phyloP scores from a whole-genome alignment of 2,888 invertebrate species.

The Argyra leucocephala region DNA sequence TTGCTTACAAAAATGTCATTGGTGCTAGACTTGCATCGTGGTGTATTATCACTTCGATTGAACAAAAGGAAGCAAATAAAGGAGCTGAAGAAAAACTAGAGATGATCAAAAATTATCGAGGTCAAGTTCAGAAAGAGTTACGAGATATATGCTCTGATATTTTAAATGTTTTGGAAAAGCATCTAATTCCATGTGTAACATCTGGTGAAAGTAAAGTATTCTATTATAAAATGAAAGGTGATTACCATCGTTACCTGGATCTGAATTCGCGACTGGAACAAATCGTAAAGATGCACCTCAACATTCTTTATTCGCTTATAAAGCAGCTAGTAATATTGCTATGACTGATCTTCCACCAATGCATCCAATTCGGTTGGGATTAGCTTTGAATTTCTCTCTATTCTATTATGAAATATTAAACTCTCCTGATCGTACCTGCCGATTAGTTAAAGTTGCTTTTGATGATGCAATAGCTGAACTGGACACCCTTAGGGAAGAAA shows the following conservation, averaged over 20 bases:
- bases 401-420: constrained; percentile 99
- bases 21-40: constrained; percentile 95
- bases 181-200: constrained; percentile 86
- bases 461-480: constrained; percentile 98
- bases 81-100: constrained; percentile 86
- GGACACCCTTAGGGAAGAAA: constrained; percentile 95
- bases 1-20: constrained; percentile 98
- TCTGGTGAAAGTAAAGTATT: constrained; percentile 96
- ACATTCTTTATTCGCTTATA: constrained; percentile 92
- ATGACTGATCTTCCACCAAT: constrained; percentile 94
- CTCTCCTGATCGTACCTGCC: constrained; percentile 94
- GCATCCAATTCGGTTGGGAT: constrained; percentile 92
- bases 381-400: constrained; percentile 95
- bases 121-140: constrained; percentile 92
- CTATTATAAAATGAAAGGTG: constrained; percentile 98
- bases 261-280: constrained; percentile 93
- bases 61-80: constrained; percentile 95
- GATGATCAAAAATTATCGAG: constrained; percentile 90
- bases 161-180: constrained; percentile 84
- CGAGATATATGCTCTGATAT: constrained; percentile 95
- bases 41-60: constrained; percentile 95
- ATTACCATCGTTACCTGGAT: constrained; percentile 96
- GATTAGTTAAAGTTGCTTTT: constrained; percentile 95
- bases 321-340: constrained; percentile 94
- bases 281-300: constrained; percentile 97